phyloP scores from a whole-genome alignment of 2,797 vertebrate species.

The Podarcis lilfordi region DNA sequence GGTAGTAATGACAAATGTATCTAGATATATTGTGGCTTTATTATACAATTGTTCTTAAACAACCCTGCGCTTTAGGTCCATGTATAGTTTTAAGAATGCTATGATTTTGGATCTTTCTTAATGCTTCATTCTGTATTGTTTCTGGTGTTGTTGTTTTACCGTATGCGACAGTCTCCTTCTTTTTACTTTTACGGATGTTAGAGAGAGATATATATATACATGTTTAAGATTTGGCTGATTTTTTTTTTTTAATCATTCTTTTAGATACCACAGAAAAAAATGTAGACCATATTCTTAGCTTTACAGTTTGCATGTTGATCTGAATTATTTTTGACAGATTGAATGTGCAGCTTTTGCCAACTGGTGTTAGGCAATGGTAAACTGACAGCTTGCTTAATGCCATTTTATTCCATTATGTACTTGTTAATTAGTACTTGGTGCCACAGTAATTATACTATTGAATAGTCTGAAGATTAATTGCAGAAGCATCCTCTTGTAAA shows the following conservation, averaged over 20 bases:
- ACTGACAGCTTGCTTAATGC: conserved; percentile 27
- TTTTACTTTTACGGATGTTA: neutral
- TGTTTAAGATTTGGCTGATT: neutral
- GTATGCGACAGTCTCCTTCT: no score
- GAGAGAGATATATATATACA: neutral
- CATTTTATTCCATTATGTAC: neutral
- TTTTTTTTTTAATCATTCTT: neutral
- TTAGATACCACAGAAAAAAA: neutral
- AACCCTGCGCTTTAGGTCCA: neutral
- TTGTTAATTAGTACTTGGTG: conserved; percentile 20
- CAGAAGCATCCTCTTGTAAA: neutral
- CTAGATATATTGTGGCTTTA: neutral
- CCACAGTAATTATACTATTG: conserved; percentile 25
- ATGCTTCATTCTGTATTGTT: neutral
- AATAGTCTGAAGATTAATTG: conserved; percentile 11
- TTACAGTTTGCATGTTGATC: conserved; percentile 13
- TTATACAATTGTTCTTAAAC: neutral
- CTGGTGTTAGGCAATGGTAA: conserved; percentile 34
- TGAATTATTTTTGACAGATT: conserved; percentile 47
- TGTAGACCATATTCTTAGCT: neutral
- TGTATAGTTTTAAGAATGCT: neutral
- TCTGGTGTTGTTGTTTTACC: neutral
- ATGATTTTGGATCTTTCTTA: neutral
- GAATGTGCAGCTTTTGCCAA: conserved; percentile 37
- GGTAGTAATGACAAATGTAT: neutral